Evolutionary conservation across 2,888 invertebrate genomes (phyloP), one percentile per base, ranked within the genome.

Genomic region (Eumerus sabulonum): DNA sequence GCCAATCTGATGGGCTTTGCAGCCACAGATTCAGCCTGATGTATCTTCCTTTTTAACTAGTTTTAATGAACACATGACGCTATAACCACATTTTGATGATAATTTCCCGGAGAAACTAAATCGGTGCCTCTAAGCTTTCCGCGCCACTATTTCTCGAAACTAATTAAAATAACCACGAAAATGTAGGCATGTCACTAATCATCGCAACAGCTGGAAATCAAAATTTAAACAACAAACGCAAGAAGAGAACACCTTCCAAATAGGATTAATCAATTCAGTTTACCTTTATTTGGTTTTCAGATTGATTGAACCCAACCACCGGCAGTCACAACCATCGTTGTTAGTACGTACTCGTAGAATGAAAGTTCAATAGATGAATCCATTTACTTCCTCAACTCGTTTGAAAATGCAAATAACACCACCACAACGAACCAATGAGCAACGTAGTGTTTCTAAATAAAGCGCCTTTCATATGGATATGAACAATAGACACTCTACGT

Each of bases 201-300:
- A 73, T 45, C 56, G 53, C 63, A 59, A 53, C 51, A 27, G 53
- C 35, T 53, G 42, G 18, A 76, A 76, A 71, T 66, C 71, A 76
- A 76, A 77, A 57, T 66, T 54, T 56, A 72, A 71, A 67, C 57
- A 62, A 63, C 67, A 57, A 56, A 71, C 47, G 60, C 9, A 56
- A 13, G 40, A 56, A 14, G 48, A 56, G 44, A 18, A 7, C 48
- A 73, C 53, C 13, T 53, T 73, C 51, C 67, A 73, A 72, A 70
- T 77, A 48, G 73, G 63, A 77, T 77, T 77, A 77, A 77, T 77
- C 77, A 77, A 73, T 77, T 68, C 77, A 72, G 77, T 77, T 77
- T 77, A 73, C 67, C 67, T 77, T 57, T 57, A 63, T 73, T 77
- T 73, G 77, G 73, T 73, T 77, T 77, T 63, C 77, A 77, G 73